Conservation (phyloP, 2,797 vertebrate species). For the Euthynnus affinis region DNA sequence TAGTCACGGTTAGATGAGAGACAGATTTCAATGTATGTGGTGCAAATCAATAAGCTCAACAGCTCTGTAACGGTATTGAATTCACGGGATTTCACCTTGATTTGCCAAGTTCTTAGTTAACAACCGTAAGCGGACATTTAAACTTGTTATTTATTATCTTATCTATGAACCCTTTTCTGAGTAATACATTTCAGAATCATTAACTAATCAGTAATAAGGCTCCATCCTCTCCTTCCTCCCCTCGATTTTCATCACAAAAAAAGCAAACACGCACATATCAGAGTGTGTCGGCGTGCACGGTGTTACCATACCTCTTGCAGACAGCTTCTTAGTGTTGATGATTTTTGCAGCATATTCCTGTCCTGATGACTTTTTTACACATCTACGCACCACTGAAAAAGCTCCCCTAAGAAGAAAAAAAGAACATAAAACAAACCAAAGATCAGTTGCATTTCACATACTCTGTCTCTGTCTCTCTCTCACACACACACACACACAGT, state of each 20-base stretch:
- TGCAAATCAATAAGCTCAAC: slow-evolving; percentile 18
- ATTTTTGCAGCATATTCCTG: slow-evolving; percentile 99
- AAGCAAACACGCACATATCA: slow-evolving; percentile 6
- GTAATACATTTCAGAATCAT: background rate
- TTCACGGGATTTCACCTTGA: slow-evolving; percentile 26
- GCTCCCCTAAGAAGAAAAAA: slow-evolving; percentile 92
- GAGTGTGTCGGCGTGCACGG: slow-evolving; percentile 11
- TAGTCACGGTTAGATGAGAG: background rate
- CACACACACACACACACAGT: slow-evolving; percentile 26
- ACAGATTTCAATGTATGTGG: slow-evolving; percentile 8
- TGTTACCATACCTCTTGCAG: slow-evolving; percentile 93
- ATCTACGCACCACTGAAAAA: slow-evolving; percentile 99
- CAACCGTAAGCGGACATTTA: background rate
- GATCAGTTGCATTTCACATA: slow-evolving; percentile 71
- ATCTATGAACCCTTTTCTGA: background rate
- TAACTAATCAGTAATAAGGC: background rate
- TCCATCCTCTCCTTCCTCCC: no score
- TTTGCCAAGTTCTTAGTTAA: slow-evolving; percentile 14
- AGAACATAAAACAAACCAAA: slow-evolving; percentile 67
- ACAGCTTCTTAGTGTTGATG: slow-evolving; percentile 99
- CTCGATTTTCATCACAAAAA: slow-evolving; percentile 5
- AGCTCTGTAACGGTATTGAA: slow-evolving; percentile 22
- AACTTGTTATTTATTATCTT: background rate
- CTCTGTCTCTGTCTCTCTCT: background rate
- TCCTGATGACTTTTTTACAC: slow-evolving; percentile 97